Conservation (phyloP, 37 sponge, comb jelly and placozoan genomes). For the Ianthella basta region DNA sequence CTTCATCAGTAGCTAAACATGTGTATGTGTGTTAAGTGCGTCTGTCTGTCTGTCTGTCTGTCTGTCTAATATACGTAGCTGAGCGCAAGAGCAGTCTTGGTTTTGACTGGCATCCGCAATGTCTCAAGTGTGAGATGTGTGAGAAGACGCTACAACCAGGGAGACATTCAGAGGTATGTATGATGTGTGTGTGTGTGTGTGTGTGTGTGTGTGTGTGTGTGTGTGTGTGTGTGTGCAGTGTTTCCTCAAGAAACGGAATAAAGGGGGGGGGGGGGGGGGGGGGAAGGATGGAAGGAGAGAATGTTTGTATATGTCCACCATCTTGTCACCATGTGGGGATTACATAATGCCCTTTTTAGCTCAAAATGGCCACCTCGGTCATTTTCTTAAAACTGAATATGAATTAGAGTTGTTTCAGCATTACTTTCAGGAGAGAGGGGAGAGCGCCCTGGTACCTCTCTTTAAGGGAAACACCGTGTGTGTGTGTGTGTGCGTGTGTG, state of each 20-base stretch:
- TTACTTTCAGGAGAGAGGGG: no score
- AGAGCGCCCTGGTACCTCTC: no score
- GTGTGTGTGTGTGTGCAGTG: slow-evolving; percentile 24
- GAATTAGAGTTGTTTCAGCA: no score
- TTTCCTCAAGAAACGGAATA: no score
- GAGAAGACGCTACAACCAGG: slow-evolving; percentile 73
- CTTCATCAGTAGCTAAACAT: background rate
- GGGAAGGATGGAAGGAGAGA: no score
- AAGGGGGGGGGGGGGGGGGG: no score
- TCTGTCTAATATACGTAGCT: slow-evolving; percentile 39
- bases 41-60: background rate
- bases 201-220: slow-evolving; percentile 23
- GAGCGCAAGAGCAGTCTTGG: slow-evolving; percentile 74
- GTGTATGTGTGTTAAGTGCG: background rate
- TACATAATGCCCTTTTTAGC: no score
- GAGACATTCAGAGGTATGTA: slow-evolving; percentile 76
- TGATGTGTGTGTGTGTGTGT: slow-evolving; percentile 7
- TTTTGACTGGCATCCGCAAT: slow-evolving; percentile 81
- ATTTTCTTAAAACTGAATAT: no score
- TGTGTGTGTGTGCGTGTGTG: background rate
- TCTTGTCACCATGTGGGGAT: no score
- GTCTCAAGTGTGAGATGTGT: slow-evolving; percentile 78
- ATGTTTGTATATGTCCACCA: no score
- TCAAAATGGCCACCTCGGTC: no score
- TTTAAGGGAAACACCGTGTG: no score